phyloP scores from a whole-genome alignment of 2,888 invertebrate genomes.

The Epsilonema sp. region DNA sequence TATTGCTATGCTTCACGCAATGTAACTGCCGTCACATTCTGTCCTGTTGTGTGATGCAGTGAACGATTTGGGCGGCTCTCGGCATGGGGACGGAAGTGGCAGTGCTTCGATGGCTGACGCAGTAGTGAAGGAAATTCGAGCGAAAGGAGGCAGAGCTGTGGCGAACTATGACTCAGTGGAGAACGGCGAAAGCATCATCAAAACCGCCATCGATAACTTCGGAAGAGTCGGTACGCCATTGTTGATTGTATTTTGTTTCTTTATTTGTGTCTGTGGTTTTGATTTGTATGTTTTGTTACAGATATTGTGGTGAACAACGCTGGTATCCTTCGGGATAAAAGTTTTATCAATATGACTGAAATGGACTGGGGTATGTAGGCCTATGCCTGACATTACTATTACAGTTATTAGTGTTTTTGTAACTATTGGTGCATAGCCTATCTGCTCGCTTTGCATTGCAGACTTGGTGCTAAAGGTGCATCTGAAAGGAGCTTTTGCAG shows the following conservation, averaged over 20 bases:
- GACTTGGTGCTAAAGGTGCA: slow-evolving; percentile 79
- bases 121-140: slow-evolving; percentile 69
- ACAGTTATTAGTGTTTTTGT: too few relatives aligned
- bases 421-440: not conserved
- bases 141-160: slow-evolving; percentile 58
- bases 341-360: slow-evolving; percentile 65
- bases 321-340: slow-evolving; percentile 81
- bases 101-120: slow-evolving; percentile 52
- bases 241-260: not conserved
- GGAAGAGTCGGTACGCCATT: slow-evolving; percentile 38
- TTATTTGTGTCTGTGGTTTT: not conserved
- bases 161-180: slow-evolving; percentile 63
- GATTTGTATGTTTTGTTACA: slow-evolving; percentile 24
- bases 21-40: too few relatives aligned
- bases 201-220: slow-evolving; percentile 81
- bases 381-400: too few relatives aligned
- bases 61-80: slow-evolving; percentile 71
- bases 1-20: too few relatives aligned
- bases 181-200: slow-evolving; percentile 81
- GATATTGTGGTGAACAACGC: slow-evolving; percentile 95
- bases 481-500: slow-evolving; percentile 72
- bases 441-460: slow-evolving; percentile 30
- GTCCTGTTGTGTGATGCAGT: too few relatives aligned
- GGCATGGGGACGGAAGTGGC: slow-evolving; percentile 59
- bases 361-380: slow-evolving; percentile 52